Percentiles rank a stretch among this genome's conserved stretches.
Conservation (phyloP, 2,888 invertebrate genomes). For the Liodrosophila aerea region DNA sequence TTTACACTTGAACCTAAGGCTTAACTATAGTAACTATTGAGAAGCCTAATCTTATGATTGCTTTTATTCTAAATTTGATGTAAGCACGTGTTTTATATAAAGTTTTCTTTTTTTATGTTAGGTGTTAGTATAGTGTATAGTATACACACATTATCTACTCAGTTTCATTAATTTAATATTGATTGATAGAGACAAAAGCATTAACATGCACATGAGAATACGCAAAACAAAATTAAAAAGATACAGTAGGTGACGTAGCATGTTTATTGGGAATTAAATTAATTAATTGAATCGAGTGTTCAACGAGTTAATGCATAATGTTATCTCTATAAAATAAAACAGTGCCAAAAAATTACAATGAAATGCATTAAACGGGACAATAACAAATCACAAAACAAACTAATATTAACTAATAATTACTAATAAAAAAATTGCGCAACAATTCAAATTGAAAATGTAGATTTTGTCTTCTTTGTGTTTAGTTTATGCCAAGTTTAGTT, state of each 20-base stretch:
- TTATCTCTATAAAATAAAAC: not conserved
- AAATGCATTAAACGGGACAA: not conserved
- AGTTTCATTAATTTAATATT: too few species aligned
- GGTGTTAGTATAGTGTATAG: too few species aligned
- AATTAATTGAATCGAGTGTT: constrained; percentile 5
- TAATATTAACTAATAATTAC: constrained; percentile 14
- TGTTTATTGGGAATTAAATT: constrained; percentile 18
- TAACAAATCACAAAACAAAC: not conserved
- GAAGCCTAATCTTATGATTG: too few species aligned
- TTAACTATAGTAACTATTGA: too few species aligned
- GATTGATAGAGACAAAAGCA: too few species aligned
- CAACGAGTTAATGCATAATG: constrained; percentile 12
- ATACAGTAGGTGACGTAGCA: constrained; percentile 29
- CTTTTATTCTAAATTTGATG: too few species aligned
- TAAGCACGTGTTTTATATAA: too few species aligned
- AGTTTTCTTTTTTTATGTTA: too few species aligned
- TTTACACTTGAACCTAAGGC: too few species aligned
- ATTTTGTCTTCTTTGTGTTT: constrained; percentile 5
- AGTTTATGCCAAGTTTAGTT: constrained; percentile 17
- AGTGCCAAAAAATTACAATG: not conserved
- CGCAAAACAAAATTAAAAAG: constrained; percentile 70
- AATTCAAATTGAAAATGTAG: constrained; percentile 75
- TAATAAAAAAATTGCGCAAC: constrained; percentile 64
- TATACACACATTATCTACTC: constrained; percentile 5
- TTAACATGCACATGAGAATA: constrained; percentile 45